These are phyloP conservation scores for Bubo bubo DNA, from an alignment of 2,113 vertebrate species.

Conservation along the genomic window DNA sequence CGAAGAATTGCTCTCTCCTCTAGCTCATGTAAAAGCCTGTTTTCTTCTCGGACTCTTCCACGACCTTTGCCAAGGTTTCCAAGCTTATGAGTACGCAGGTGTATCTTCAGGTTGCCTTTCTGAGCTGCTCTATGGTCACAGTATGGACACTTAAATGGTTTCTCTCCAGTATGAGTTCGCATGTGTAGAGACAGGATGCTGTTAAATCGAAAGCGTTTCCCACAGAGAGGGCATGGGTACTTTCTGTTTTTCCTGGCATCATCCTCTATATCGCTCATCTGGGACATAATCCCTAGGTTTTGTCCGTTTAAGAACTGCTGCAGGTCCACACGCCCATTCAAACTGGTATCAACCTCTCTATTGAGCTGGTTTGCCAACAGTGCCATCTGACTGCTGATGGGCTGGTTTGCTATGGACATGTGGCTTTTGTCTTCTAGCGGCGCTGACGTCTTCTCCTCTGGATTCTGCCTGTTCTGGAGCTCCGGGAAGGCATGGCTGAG, in stretches of 20 bases:
- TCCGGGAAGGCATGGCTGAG: constrained; percentile 96
- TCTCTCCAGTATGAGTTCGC: constrained; percentile 98
- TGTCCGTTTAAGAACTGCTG: constrained; percentile 98
- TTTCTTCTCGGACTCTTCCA: constrained; percentile 95
- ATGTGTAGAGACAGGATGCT: constrained; percentile 98
- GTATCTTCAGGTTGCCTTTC: constrained; percentile 98
- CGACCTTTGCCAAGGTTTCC: constrained; percentile 97
- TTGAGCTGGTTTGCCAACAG: constrained; percentile 94
- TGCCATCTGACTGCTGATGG: constrained; percentile 97
- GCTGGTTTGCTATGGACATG: constrained; percentile 88
- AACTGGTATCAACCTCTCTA: constrained; percentile 89
- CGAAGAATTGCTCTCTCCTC: constrained; percentile 95
- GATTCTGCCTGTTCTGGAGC: constrained; percentile 88
- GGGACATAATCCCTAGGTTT: constrained; percentile 98
- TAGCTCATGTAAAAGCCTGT: constrained; percentile 93
- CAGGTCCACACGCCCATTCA: constrained; percentile 94
- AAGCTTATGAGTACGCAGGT: constrained; percentile 96
- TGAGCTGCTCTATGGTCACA: constrained; percentile 97
- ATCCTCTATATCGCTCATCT: constrained; percentile 98
- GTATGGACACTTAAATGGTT: constrained; percentile 98
- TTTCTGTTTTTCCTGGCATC: constrained; percentile 97
- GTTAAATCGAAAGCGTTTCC: constrained; percentile 98
- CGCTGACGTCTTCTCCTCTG: constrained; percentile 87
- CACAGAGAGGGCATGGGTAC: constrained; percentile 95
- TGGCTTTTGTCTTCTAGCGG: constrained; percentile 93